These are phyloP conservation scores for Ispidina picta DNA, from an alignment of 2,797 vertebrate genomes.

Conservation along the genomic window DNA sequence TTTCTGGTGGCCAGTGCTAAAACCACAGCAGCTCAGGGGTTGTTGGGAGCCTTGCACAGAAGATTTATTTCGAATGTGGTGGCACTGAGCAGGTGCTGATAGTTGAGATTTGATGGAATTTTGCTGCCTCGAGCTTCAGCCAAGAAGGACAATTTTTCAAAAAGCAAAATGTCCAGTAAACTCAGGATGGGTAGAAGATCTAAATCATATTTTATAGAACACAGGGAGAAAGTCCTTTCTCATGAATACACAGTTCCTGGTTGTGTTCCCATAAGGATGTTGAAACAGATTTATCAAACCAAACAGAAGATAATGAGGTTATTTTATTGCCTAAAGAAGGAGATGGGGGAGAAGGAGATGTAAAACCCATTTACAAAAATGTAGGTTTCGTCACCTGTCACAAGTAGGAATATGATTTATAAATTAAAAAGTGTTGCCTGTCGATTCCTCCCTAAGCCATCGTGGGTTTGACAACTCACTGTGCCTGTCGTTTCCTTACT, in stretches of 20 bases:
- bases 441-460: not conserved
- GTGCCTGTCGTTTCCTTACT: not conserved
- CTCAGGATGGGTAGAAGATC: not conserved
- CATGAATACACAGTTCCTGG: not conserved
- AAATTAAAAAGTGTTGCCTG: not conserved
- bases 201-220: not conserved
- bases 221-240: not conserved
- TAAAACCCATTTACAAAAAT: not conserved
- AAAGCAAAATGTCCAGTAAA: not conserved
- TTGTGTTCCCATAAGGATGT: not conserved
- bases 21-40: not conserved
- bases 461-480: not conserved
- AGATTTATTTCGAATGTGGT: not conserved
- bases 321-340: not conserved
- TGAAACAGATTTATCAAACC: not conserved
- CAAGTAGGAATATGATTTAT: not conserved
- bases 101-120: not conserved
- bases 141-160: not conserved
- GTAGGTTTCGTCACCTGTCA: not conserved
- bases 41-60: not conserved
- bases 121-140: not conserved
- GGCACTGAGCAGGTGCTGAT: not conserved
- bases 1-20: not conserved
- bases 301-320: not conserved
- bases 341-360: not conserved